Evolutionary conservation across 2,888 invertebrate genomes (phyloP), one percentile per base, ranked within the genome.

Genomic region (Rhamnusium bicolor): DNA sequence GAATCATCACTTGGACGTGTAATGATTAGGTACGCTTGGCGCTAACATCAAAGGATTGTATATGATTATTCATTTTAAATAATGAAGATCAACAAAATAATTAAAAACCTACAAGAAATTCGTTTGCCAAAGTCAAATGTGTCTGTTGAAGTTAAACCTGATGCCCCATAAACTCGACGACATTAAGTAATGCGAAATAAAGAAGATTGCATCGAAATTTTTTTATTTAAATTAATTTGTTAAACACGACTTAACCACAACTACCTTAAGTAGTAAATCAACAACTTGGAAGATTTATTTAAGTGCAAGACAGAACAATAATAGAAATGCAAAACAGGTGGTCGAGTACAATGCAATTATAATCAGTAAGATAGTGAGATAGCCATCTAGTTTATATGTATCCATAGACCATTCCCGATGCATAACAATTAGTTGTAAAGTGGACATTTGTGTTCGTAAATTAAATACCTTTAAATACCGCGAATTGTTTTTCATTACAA

Each of bases 291-390:
- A 68, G 66, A 73, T 73, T 73, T 70, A 73, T 73, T 61, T 61
- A 14, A 54, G 62, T 61, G 62, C 73, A 70, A 67, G 77, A 79
- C 79, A 76, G 76, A 68, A 77, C 77, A 79, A 77, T 79, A 74
- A 73, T 73, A 70, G 61, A 67, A 73, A 78, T 74, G 78, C 79
- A 65, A 76, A 75, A 72, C 78, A 79, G 78, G 77, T 78, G 79
- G 77, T 78, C 75, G 79, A 73, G 71, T 77, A 79, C 78, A 79
- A 79, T 79, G 72, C 79, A 79, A 78, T 77, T 78, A 79, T 78
- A 74, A 78, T 78, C 75, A 65, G 63, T 72, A 72, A 77, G 74
- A 78, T 78, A 72, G 72, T 61, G 60, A 61, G 61, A 61, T 65
- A 71, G 56, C 56, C 40, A 69, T 67, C 72, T 72, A 67, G 62